phyloP scores from a whole-genome alignment of 2,797 vertebrate species.

The Argentina silus region DNA sequence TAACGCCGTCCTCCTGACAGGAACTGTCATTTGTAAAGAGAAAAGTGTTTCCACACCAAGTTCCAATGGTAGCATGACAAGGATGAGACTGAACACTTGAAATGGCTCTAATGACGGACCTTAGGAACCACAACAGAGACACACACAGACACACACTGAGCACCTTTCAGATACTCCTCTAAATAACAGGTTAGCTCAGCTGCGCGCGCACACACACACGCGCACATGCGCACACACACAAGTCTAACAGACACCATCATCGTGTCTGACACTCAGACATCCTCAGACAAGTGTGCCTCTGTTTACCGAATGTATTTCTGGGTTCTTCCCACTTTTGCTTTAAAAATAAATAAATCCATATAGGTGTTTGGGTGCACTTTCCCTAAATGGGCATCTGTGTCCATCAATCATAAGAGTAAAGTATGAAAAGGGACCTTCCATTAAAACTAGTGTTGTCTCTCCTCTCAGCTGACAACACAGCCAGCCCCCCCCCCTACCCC shows the following conservation, averaged over 20 bases:
- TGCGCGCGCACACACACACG: not conserved
- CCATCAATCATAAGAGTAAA: conserved; percentile 64
- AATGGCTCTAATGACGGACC: conserved; percentile 74
- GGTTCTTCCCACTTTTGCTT: conserved; percentile 11
- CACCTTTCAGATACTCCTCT: conserved; percentile 59
- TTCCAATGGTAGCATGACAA: conserved; percentile 74
- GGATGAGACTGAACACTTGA: conserved; percentile 74
- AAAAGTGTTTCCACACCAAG: conserved; percentile 69
- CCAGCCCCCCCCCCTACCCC: conserved; percentile 53
- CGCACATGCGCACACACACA: conserved; percentile 14
- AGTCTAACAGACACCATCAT: conserved; percentile 27
- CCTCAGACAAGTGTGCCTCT: conserved; percentile 63
- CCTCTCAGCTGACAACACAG: conserved; percentile 75
- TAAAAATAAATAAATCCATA: not conserved
- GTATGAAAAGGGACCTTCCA: conserved; percentile 62
- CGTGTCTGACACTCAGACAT: conserved; percentile 52
- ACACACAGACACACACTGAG: conserved; percentile 60
- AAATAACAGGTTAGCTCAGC: conserved; percentile 74
- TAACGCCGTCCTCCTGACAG: conserved; percentile 76
- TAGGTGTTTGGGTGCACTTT: conserved; percentile 48
- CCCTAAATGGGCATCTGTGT: conserved; percentile 53
- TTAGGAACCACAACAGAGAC: conserved; percentile 65
- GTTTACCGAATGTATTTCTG: conserved; percentile 64
- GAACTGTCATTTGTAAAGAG: conserved; percentile 79
- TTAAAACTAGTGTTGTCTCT: conserved; percentile 71